Conservation (phyloP, 2,888 invertebrate genomes). For the Apamea epomidion region DNA sequence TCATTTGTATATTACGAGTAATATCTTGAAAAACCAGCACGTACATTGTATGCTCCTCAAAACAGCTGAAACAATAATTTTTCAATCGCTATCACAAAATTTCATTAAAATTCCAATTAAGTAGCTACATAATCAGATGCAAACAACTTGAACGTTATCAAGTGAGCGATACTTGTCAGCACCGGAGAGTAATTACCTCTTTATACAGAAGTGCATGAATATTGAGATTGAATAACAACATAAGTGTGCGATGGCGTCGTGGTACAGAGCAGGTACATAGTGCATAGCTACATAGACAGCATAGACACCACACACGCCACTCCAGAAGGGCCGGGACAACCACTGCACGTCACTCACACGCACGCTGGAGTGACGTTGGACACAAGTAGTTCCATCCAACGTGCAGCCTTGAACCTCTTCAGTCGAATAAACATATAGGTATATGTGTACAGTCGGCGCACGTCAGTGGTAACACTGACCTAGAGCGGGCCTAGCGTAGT, state of each 20-base stretch:
- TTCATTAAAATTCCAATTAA: constrained; percentile 3
- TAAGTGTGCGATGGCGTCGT: not conserved
- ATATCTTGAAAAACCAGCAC: no score
- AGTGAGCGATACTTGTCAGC: constrained; percentile 11
- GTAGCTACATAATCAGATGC: not conserved
- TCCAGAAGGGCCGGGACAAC: not conserved
- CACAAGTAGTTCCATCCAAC: not conserved
- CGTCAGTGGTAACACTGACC: not conserved
- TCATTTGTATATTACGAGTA: no score
- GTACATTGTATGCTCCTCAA: not conserved
- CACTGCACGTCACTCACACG: not conserved
- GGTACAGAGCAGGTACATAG: not conserved
- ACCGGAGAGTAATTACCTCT: not conserved
- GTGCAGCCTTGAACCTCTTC: not conserved
- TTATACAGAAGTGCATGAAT: constrained; percentile 7
- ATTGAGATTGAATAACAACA: constrained; percentile 17
- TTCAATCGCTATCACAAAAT: not conserved
- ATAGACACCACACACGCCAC: not conserved
- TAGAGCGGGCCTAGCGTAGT: not conserved
- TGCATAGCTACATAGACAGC: not conserved
- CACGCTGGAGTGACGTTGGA: not conserved
- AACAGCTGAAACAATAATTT: constrained; percentile 24
- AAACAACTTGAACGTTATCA: constrained; percentile 20
- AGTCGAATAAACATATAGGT: not conserved
- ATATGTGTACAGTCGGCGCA: not conserved